Evolutionary conservation across 2,888 invertebrate species (phyloP), one percentile per base, ranked within the genome.

Genomic region (Venusia cambrica): DNA sequence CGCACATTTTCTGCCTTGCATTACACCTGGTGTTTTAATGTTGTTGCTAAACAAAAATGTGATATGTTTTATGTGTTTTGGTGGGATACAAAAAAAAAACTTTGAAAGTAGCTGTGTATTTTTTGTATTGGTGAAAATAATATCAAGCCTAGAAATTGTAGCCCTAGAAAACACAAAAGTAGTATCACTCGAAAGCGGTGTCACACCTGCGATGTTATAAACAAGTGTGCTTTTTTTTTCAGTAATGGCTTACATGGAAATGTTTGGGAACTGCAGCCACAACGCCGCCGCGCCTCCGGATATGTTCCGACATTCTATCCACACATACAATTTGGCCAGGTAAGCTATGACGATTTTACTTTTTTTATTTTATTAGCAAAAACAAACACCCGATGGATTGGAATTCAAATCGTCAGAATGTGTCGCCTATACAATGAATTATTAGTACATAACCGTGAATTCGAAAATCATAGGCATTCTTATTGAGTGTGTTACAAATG

Each of bases 181-280:
- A 13, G 5, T 20, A 26, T 16, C 7, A 12, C 6, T n/a, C 5
- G 8, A 19, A 9, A 19, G 9, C 9, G 4, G 35, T 38, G 36
- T 13, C 20, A 17, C 38, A 43, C 24, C 35, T 7, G 15, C 5
- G 7, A 5, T 12, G 4, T 9, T 30, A 6, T 14, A 16, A 30
- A 33, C 15, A 19, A 7, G 17, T 4, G 31, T 28, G 17, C 13
- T 15, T 31, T 9, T 40, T 40, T 44, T 55, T 71, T 50, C 89
- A 96, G 97, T 97, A 65, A 95, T 96, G 93, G 96, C 96, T 48
- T 97, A 97, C 78, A 97, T 97, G 97, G 96, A 97, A 87, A 96
- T 97, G 92, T 94, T 96, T 65, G 95, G 95, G 9, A 94, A 94
- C 75, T 96, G 96, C 87, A 93, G 94, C 51, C 95, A 95, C 62